Conservation (phyloP, 2,888 invertebrate genomes). For the Alsophila aescularia region DNA sequence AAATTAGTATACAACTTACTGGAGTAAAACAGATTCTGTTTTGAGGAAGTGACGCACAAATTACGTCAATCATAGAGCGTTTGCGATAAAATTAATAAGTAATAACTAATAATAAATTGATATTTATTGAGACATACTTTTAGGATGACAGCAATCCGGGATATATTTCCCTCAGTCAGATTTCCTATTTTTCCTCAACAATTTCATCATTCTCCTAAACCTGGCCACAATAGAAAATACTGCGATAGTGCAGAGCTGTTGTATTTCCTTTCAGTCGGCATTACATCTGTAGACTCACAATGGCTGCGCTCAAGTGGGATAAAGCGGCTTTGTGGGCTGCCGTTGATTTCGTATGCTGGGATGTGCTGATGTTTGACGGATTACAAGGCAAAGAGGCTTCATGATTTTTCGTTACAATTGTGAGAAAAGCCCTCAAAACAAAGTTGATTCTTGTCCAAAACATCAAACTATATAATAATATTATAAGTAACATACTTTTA, state of each 20-base stretch:
- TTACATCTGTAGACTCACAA: slow-evolving; percentile 61
- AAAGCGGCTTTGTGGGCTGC: slow-evolving; percentile 64
- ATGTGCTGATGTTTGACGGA: slow-evolving; percentile 36
- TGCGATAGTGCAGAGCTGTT: slow-evolving; percentile 13
- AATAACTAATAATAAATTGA: no score
- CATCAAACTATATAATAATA: no score
- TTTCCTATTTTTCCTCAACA: background rate
- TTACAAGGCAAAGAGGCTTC: slow-evolving; percentile 25
- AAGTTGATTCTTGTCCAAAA: no score
- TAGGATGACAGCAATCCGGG: no score
- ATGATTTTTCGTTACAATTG: background rate
- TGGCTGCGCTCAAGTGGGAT: slow-evolving; percentile 69
- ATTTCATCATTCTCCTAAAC: slow-evolving; percentile 4
- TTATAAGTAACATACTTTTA: no score
- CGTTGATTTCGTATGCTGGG: slow-evolving; percentile 39
- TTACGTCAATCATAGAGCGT: no score
- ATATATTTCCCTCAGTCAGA: background rate
- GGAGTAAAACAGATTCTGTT: no score
- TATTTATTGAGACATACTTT: no score
- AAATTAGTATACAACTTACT: no score
- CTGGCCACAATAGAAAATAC: slow-evolving; percentile 10
- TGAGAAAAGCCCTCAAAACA: background rate
- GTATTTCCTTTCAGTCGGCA: slow-evolving; percentile 18
- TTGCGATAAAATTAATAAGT: no score
- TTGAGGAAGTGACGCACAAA: no score